These are phyloP conservation scores for Actinopyga echinites DNA, from an alignment of 53 echinoderm and acorn worm species.

Conservation along the genomic window DNA sequence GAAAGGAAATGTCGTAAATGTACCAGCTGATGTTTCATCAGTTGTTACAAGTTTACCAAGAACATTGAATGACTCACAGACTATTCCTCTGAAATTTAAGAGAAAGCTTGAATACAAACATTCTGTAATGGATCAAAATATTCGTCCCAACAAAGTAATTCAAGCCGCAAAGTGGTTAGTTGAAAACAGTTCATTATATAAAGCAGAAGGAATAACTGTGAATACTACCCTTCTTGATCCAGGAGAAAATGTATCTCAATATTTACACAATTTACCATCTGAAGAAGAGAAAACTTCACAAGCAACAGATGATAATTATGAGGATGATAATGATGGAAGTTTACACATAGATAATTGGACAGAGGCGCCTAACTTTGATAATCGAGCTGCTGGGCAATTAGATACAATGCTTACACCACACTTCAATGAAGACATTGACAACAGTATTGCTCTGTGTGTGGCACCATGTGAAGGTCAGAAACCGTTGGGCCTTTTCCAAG, in stretches of 20 bases:
- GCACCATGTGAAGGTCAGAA: constrained; percentile 48
- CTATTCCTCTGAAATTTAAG: constrained; percentile 1
- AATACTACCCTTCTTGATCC: too few species aligned
- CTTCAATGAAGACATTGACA: constrained; percentile 14
- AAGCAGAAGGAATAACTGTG: too few species aligned
- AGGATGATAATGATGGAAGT: not conserved
- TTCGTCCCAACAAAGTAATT: constrained; percentile 36
- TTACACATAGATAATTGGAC: constrained; percentile 34
- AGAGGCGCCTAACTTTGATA: constrained; percentile 17
- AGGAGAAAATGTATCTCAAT: too few species aligned
- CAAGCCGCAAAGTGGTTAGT: constrained; percentile 40
- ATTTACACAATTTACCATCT: too few species aligned
- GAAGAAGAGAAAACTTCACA: too few species aligned
- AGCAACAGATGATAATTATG: too few species aligned
- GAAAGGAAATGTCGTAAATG: too few species aligned
- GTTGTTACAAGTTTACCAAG: too few species aligned
- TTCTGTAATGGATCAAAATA: constrained; percentile 40
- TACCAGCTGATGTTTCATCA: too few species aligned
- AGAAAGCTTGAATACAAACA: constrained; percentile 27
- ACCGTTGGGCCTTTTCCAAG: constrained; percentile 24
- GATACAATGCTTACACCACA: constrained; percentile 39
- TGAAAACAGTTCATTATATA: not conserved
- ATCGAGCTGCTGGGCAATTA: constrained; percentile 20
- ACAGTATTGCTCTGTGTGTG: constrained; percentile 15
- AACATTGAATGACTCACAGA: too few species aligned